phyloP scores from a whole-genome alignment of 2,797 vertebrate species.

The Acrocephalus scirpaceus region DNA sequence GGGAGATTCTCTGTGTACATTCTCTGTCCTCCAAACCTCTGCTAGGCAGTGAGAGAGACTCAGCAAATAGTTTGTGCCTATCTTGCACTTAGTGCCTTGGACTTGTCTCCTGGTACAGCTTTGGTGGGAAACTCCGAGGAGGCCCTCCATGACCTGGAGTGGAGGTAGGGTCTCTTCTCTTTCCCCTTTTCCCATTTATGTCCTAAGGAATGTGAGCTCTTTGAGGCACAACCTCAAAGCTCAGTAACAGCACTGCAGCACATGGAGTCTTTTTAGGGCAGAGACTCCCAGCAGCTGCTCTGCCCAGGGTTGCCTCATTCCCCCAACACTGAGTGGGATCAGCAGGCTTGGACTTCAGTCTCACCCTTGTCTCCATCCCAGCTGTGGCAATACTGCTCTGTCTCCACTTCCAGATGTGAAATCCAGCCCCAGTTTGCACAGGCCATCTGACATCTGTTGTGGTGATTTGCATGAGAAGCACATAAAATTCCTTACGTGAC shows the following conservation, averaged over 20 bases:
- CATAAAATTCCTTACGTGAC: not conserved
- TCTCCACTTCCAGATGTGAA: conserved; percentile 29
- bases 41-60: not conserved
- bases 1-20: not conserved
- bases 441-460: conserved; percentile 19
- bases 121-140: not conserved
- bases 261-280: not conserved
- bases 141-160: not conserved
- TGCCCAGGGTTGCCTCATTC: not conserved
- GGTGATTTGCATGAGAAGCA: not conserved
- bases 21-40: not conserved
- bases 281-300: not conserved
- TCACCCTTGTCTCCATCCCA: not conserved
- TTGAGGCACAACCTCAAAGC: not conserved
- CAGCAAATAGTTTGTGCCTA: not conserved
- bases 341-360: not conserved
- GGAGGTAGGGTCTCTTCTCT: not conserved
- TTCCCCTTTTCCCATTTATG: not conserved
- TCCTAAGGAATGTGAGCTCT: not conserved
- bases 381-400: not conserved
- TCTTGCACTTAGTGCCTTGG: not conserved
- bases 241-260: not conserved
- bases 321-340: not conserved
- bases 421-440: not conserved
- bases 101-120: not conserved